Conservation (phyloP, 1,140 invertebrate genomes). For the Chymomyza costata region DNA sequence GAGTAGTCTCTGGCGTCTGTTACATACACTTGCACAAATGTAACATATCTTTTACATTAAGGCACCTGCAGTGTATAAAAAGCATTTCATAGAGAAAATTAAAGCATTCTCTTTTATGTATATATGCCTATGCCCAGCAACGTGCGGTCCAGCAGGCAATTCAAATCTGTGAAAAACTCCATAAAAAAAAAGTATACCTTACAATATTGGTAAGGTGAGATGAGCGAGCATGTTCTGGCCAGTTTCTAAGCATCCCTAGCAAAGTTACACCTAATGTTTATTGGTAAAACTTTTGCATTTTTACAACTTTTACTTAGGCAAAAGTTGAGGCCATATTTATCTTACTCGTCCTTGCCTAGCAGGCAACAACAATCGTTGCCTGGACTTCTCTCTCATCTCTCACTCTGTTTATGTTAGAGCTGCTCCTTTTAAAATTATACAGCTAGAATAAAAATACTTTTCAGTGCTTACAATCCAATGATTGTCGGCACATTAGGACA, state of each 20-base stretch:
- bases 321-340: conserved; percentile 43
- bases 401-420: too few species aligned
- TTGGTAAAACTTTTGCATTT: conserved; percentile 69
- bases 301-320: conserved; percentile 43
- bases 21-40: too few species aligned
- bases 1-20: too few species aligned
- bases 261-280: conserved; percentile 72
- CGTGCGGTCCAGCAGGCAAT: too few species aligned
- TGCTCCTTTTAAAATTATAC: conserved; percentile 67
- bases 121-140: conserved; percentile 24
- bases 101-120: conserved; percentile 33
- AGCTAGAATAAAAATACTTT: conserved; percentile 17
- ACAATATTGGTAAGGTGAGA: conserved; percentile 54
- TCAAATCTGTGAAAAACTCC: conserved; percentile 27
- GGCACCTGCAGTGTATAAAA: conserved; percentile 6
- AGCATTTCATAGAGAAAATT: conserved; percentile 14
- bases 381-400: too few species aligned
- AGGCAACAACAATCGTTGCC: neutral
- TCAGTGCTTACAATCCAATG: conserved; percentile 46
- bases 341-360: conserved; percentile 29
- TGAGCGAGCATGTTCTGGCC: conserved; percentile 27
- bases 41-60: too few species aligned
- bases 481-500: conserved; percentile 68
- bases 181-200: conserved; percentile 41
- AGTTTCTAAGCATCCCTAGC: neutral